A percentile compares a stretch with the other conserved stretches of the same genome.
These are phyloP conservation scores for Rhincodon typus DNA, from an alignment of 2,797 vertebrate species.

Conservation along the genomic window DNA sequence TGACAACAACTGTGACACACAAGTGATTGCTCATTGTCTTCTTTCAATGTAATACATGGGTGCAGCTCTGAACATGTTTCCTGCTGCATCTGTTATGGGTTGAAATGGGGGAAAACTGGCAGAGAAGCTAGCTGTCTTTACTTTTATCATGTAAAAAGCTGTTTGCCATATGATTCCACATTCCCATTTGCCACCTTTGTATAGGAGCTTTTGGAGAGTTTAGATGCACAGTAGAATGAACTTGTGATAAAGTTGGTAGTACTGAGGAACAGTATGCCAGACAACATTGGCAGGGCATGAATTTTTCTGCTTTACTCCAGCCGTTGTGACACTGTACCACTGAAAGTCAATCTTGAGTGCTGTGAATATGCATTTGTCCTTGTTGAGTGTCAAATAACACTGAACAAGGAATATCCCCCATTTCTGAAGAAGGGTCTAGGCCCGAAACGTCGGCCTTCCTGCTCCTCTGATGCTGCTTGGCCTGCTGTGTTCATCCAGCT, in stretches of 20 bases:
- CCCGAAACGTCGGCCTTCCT: too few relatives aligned
- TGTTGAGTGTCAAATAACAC: not conserved
- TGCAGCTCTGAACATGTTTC: not conserved
- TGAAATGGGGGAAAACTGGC: not conserved
- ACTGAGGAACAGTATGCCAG: too few relatives aligned
- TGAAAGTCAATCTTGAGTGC: not conserved
- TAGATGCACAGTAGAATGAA: not conserved
- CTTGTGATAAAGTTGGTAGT: too few relatives aligned
- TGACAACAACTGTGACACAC: not conserved
- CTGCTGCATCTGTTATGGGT: not conserved
- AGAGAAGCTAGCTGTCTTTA: not conserved
- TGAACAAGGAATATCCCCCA: too few relatives aligned
- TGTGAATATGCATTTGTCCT: not conserved
- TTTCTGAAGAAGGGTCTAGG: too few relatives aligned
- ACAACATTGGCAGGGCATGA: too few relatives aligned
- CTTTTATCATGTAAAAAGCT: not conserved
- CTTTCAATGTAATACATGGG: not conserved
- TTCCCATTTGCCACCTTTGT: not conserved
- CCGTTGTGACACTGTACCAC: not conserved
- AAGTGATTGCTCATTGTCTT: not conserved
- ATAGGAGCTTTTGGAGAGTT: too few relatives aligned
- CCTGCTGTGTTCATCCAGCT: too few relatives aligned
- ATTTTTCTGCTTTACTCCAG: not conserved
- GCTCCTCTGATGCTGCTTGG: too few relatives aligned
- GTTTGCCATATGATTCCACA: not conserved